phyloP scores from a whole-genome alignment of 92 coral and sea anemone genomes.

The Phenganax marumi region DNA sequence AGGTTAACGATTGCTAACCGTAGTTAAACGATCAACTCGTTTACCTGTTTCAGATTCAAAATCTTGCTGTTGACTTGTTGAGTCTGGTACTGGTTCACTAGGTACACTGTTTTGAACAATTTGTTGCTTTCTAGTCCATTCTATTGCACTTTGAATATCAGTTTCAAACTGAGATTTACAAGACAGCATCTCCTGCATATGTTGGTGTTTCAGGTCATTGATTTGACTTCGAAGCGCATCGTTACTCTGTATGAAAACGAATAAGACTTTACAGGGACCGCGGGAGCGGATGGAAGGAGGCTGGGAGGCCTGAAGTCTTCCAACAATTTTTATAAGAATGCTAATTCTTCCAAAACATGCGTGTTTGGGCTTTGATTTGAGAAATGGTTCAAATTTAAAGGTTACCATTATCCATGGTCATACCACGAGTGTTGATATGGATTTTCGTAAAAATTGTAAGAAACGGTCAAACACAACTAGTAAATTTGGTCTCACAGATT shows the following conservation, averaged over 20 bases:
- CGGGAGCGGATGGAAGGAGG: too few species aligned
- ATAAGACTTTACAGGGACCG: too few species aligned
- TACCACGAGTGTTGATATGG: too few species aligned
- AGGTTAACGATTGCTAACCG: neutral
- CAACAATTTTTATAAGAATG: too few species aligned
- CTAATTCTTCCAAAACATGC: too few species aligned
- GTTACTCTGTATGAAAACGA: constrained; percentile 15
- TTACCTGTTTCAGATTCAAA: neutral
- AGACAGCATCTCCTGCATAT: constrained; percentile 24
- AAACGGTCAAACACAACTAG: too few species aligned
- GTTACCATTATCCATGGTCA: too few species aligned
- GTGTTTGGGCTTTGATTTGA: too few species aligned
- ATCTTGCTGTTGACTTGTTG: neutral
- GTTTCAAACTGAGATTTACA: constrained; percentile 37
- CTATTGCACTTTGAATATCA: constrained; percentile 19
- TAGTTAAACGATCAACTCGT: neutral
- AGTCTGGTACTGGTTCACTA: neutral
- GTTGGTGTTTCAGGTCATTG: constrained; percentile 28
- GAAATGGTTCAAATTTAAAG: too few species aligned
- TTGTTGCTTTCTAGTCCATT: constrained; percentile 18
- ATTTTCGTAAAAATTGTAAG: too few species aligned
- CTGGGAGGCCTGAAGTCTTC: too few species aligned
- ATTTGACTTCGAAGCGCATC: constrained; percentile 1
- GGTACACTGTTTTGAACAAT: neutral
- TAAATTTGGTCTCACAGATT: too few species aligned